Conservation (phyloP, 2,888 invertebrate species). For the Mythimna albipuncta region DNA sequence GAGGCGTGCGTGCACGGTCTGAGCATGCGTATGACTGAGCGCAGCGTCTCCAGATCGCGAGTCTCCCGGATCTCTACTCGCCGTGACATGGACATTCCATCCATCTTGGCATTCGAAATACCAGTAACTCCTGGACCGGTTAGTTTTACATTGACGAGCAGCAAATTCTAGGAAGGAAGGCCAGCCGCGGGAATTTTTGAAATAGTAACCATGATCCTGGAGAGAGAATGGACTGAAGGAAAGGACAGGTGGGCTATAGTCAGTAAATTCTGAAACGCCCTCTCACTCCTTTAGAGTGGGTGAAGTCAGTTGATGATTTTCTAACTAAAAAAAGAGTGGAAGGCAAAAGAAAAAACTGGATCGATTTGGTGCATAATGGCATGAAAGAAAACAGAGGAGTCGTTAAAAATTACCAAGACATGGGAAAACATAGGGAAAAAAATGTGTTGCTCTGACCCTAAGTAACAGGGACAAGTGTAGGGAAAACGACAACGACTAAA, state of each 20-base stretch:
- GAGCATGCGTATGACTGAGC: conserved; percentile 82
- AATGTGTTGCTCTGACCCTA: background rate
- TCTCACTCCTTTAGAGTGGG: no score
- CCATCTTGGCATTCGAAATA: conserved; percentile 84
- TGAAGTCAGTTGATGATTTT: no score
- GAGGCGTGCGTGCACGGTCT: conserved; percentile 82
- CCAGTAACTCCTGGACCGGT: conserved; percentile 75
- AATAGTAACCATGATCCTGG: no score
- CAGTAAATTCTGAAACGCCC: no score
- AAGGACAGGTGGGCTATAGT: no score
- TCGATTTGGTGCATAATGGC: background rate
- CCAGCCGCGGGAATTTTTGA: no score
- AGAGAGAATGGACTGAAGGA: no score
- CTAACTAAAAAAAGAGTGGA: no score
- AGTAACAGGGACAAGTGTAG: background rate
- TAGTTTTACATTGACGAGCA: conserved; percentile 10
- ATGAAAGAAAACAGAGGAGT: background rate
- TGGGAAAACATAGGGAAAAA: background rate
- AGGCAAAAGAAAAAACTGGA: background rate
- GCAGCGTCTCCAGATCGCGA: conserved; percentile 79
- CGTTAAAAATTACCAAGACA: background rate
- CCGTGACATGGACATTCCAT: conserved; percentile 87
- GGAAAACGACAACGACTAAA: no score
- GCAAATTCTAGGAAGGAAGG: background rate
- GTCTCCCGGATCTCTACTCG: conserved; percentile 84